Conservation (phyloP, 2,797 vertebrate species). For the Menidia menidia region DNA sequence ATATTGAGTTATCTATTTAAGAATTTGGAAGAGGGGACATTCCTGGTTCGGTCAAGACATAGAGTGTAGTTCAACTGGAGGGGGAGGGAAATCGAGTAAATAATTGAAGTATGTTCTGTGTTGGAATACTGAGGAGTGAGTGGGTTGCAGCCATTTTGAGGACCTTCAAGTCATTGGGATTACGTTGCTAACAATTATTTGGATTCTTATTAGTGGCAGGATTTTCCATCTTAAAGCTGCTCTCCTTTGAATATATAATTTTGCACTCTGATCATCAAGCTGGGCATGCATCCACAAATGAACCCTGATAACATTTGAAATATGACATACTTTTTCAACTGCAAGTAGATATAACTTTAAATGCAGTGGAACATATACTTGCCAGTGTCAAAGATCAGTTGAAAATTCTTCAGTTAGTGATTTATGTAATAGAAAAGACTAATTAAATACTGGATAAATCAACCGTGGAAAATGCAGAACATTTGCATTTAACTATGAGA, state of each 20-base stretch:
- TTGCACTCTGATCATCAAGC: constrained; percentile 11
- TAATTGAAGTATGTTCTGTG: no score
- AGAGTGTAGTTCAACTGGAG: no score
- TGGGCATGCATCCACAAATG: constrained; percentile 32
- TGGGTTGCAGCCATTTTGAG: no score
- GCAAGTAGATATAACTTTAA: constrained; percentile 50
- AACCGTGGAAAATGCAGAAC: constrained; percentile 73
- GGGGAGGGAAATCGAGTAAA: no score
- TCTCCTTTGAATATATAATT: constrained; percentile 1
- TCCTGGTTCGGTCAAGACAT: no score
- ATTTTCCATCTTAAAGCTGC: not conserved
- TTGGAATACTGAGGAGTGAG: no score
- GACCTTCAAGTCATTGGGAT: not conserved
- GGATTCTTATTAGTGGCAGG: not conserved
- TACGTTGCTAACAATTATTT: not conserved
- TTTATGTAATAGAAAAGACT: constrained; percentile 77
- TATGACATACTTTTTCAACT: constrained; percentile 5
- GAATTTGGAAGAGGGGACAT: no score
- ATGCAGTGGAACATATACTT: constrained; percentile 43
- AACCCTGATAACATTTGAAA: constrained; percentile 31
- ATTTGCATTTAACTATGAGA: constrained; percentile 71
- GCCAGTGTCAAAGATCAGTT: constrained; percentile 63
- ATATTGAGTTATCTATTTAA: not conserved
- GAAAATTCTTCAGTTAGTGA: constrained; percentile 64
- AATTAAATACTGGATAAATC: constrained; percentile 81